phyloP scores from a whole-genome alignment of 2,113 vertebrate species.

The Madoqua kirkii region DNA sequence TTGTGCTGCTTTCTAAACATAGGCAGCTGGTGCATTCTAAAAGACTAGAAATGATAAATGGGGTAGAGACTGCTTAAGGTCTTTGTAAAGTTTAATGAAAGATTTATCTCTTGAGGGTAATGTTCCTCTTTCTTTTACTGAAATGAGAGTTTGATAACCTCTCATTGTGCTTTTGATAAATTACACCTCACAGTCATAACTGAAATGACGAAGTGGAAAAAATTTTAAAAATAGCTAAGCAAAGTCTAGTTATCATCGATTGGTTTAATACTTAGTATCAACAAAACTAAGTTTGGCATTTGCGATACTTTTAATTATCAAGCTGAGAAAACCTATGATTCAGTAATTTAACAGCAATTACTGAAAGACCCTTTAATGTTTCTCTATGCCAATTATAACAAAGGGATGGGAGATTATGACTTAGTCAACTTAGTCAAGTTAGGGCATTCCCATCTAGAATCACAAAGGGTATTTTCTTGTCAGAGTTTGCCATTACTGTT shows the following conservation, averaged over 20 bases:
- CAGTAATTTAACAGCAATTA: neutral
- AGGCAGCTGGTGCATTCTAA: slow-evolving; percentile 49
- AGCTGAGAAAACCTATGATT: neutral
- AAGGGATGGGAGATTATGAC: neutral
- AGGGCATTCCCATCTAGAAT: neutral
- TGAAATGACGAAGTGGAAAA: slow-evolving; percentile 64
- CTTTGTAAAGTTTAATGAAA: slow-evolving; percentile 81
- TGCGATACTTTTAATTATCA: slow-evolving; percentile 38
- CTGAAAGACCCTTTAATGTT: neutral
- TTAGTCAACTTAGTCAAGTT: neutral
- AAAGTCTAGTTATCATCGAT: slow-evolving; percentile 21
- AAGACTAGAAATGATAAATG: slow-evolving; percentile 73
- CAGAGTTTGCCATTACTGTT: neutral
- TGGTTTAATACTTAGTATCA: neutral
- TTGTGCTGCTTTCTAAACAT: slow-evolving; percentile 62
- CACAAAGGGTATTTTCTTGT: neutral
- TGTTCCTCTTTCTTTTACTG: slow-evolving; percentile 73
- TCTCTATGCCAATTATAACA: neutral
- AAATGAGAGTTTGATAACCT: slow-evolving; percentile 80
- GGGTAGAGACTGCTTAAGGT: slow-evolving; percentile 71
- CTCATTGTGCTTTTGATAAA: slow-evolving; percentile 79
- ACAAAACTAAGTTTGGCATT: neutral
- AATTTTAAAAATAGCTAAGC: slow-evolving; percentile 52
- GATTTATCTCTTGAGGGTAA: slow-evolving; percentile 81
- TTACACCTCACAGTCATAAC: slow-evolving; percentile 67